These are phyloP conservation scores for Pempheris klunzingeri DNA, from an alignment of 2,797 vertebrate genomes.

Conservation along the genomic window DNA sequence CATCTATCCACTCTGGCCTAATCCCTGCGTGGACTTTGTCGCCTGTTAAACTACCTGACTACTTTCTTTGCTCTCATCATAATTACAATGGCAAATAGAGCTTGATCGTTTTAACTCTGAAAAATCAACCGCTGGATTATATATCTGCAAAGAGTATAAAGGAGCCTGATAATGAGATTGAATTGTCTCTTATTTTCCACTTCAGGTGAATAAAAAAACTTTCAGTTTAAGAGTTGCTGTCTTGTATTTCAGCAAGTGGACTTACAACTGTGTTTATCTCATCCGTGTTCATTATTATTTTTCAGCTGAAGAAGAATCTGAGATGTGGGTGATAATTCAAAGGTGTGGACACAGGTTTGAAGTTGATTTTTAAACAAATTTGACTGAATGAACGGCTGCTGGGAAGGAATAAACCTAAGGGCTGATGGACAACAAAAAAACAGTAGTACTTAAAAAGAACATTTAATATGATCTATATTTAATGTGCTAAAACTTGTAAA, in stretches of 20 bases:
- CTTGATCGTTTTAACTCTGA: too few species aligned
- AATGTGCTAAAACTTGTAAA: conserved; percentile 10
- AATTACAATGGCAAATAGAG: too few species aligned
- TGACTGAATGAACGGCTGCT: not conserved
- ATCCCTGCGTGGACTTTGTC: too few species aligned
- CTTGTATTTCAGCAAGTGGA: not conserved
- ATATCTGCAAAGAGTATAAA: too few species aligned
- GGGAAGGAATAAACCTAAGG: not conserved
- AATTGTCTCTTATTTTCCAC: too few species aligned
- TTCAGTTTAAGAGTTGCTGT: too few species aligned
- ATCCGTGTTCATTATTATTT: not conserved
- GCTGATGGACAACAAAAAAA: not conserved
- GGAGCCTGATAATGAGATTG: too few species aligned
- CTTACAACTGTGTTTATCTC: not conserved
- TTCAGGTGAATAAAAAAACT: too few species aligned
- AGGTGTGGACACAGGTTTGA: not conserved
- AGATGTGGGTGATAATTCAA: not conserved
- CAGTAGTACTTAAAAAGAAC: not conserved
- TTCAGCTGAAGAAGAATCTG: not conserved
- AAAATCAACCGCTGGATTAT: too few species aligned
- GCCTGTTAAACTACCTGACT: too few species aligned
- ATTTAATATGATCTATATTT: not conserved
- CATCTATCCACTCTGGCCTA: too few species aligned
- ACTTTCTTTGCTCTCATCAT: too few species aligned
- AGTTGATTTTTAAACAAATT: not conserved